These are phyloP conservation scores for Hemicentrotus pulcherrimus DNA, from an alignment of 35 echinoderm and acorn worm genomes.

Conservation along the genomic window DNA sequence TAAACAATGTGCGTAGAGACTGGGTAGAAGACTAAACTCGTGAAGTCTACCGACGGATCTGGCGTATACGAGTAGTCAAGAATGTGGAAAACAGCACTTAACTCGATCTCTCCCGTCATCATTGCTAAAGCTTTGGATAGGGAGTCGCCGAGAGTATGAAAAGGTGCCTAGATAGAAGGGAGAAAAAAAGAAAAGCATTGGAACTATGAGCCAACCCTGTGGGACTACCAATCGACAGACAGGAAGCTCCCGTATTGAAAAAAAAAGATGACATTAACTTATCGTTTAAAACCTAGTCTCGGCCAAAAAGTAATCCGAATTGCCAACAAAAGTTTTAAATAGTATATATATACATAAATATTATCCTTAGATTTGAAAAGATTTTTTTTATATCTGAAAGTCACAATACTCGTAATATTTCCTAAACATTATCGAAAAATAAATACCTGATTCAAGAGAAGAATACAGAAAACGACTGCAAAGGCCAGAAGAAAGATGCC, in stretches of 20 bases:
- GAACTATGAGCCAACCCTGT: neutral
- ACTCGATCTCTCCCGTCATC: constrained; percentile 22
- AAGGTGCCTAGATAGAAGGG: neutral
- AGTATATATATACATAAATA: no score
- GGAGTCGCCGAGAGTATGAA: neutral
- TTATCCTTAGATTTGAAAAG: no score
- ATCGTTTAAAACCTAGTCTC: no score
- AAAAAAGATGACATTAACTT: no score
- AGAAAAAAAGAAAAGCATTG: neutral
- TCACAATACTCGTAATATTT: no score
- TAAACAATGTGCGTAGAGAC: neutral
- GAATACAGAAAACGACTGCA: neutral
- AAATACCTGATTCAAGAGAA: constrained; percentile 33
- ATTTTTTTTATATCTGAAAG: no score
- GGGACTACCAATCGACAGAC: no score
- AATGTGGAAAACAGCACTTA: neutral
- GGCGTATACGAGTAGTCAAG: neutral
- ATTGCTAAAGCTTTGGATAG: neutral
- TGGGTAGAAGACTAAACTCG: neutral
- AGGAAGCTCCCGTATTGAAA: neutral
- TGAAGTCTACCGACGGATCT: neutral
- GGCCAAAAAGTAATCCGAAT: no score
- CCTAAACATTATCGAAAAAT: neutral
- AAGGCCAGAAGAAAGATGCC: neutral
- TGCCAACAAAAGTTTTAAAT: no score